Base-by-base conservation (phyloP, 2,113 vertebrate genomes). In the Bujurquina vittata region DNA sequence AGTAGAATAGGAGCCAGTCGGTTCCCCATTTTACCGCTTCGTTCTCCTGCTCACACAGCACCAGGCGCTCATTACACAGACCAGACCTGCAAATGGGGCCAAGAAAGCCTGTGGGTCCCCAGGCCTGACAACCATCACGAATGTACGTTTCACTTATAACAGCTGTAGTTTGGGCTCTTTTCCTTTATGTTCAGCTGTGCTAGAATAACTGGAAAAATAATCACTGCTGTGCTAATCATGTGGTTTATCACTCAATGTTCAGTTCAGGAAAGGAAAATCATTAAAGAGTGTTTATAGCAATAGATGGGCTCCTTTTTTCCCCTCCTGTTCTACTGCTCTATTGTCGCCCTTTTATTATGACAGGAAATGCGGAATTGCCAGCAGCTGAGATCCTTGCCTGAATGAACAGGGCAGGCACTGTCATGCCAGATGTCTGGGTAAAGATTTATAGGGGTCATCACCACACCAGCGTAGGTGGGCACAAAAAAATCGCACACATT, bases 1-100 rank as follows among this genome's bases (percentile, higher is more conserved):
- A 46, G 74, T 76, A 33, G 46, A 58, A 69, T 73, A 72, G 83
- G 56, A 84, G 76, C 81, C 81, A 26, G 80, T 59, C 63, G 10
- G 46, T 35, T 60, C 61, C 67, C 10, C 55, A 0, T 61, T 60
- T 67, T 72, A 57, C 76, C 63, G 1, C 83, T n/a, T 18, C 15
- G 52, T 40, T 77, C 83, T 83, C 72, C 82, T 81, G 84, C 87
- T 85, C 29, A 37, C 72, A 85, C 87, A 77, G 87, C 90, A 88
- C 89, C 91, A 85, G 87, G 87, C 87, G 80, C 88, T 77, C 84
- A 89, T 80, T 84, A 77, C 60, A 55, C 58, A 77, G 72, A n/a
- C 57, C 26, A 26, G 84, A 83, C 62, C 80, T 52, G 67, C 15
- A 10, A 80, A 65, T 52, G 49, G 22, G 46, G 69, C 76, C 62